These are phyloP conservation scores for Siderastrea radians DNA, from an alignment of 92 coral and sea anemone species.

Conservation along the genomic window DNA sequence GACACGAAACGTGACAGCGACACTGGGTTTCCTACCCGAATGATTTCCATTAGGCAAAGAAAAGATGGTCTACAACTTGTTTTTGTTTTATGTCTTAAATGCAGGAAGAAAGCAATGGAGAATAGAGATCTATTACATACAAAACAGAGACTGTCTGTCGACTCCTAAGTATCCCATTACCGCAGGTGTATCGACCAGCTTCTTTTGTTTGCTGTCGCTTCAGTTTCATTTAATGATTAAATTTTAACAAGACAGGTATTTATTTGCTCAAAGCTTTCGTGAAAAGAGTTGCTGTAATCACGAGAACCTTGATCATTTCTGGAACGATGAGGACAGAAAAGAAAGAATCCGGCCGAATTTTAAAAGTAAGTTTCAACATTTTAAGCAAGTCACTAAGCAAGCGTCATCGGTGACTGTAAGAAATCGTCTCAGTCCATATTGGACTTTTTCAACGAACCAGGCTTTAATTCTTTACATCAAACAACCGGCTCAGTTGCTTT, in stretches of 20 bases:
- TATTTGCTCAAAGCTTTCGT: slow-evolving; percentile 3
- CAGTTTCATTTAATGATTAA: slow-evolving; percentile 26
- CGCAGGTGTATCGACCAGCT: slow-evolving; percentile 35
- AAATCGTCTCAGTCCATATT: neutral
- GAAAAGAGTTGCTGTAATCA: neutral
- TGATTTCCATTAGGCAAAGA: neutral
- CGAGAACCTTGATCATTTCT: neutral
- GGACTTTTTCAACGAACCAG: neutral
- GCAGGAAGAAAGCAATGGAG: neutral
- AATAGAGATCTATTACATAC: slow-evolving; percentile 11
- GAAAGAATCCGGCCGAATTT: neutral
- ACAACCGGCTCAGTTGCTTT: slow-evolving; percentile 6
- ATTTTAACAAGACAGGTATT: slow-evolving; percentile 9
- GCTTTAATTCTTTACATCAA: neutral
- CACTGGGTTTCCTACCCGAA: too few species aligned
- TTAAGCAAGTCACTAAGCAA: neutral
- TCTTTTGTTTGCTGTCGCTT: slow-evolving; percentile 34
- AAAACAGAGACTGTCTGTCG: slow-evolving; percentile 12
- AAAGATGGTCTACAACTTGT: neutral
- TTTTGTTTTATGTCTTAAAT: neutral
- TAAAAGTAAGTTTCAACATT: slow-evolving; percentile 9
- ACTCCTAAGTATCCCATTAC: slow-evolving; percentile 20
- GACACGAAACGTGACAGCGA: neutral
- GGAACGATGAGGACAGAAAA: neutral
- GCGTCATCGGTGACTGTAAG: neutral